These are phyloP conservation scores for Temnothorax rugatulus DNA, from an alignment of 2,888 invertebrate genomes.

Conservation along the genomic window DNA sequence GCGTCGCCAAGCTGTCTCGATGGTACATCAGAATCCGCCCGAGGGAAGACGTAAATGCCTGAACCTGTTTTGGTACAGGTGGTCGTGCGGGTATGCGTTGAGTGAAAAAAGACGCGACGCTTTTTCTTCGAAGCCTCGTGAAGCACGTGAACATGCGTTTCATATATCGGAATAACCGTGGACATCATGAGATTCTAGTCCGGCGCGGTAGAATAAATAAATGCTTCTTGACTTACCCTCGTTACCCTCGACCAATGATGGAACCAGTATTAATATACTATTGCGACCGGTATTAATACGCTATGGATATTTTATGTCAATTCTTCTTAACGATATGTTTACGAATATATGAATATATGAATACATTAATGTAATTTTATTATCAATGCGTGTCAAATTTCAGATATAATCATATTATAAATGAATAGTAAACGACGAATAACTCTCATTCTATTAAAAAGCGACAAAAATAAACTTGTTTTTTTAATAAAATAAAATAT, in stretches of 20 bases:
- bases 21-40: constrained; percentile 72
- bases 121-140: constrained; percentile 56
- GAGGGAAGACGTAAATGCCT: constrained; percentile 69
- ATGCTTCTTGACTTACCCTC: constrained; percentile 1
- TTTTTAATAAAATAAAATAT: neutral
- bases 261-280: constrained; percentile 1
- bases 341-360: constrained; percentile 4
- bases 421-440: neutral
- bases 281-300: neutral
- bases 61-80: constrained; percentile 75
- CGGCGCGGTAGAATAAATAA: constrained; percentile 19
- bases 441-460: neutral
- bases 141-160: constrained; percentile 60
- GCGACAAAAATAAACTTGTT: neutral
- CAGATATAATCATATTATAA: constrained; percentile 7
- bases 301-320: neutral
- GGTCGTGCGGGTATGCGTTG: constrained; percentile 61
- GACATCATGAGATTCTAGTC: neutral
- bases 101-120: constrained; percentile 64
- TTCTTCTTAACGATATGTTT: constrained; percentile 6
- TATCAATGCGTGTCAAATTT: neutral
- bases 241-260: neutral
- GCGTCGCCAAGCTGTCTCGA: constrained; percentile 77
- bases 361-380: neutral
- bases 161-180: constrained; percentile 59